A percentile compares a stretch with the other conserved stretches of the same genome.
Conservation (phyloP, 1,140 invertebrate species). For the Lutraria rhynchaena region DNA sequence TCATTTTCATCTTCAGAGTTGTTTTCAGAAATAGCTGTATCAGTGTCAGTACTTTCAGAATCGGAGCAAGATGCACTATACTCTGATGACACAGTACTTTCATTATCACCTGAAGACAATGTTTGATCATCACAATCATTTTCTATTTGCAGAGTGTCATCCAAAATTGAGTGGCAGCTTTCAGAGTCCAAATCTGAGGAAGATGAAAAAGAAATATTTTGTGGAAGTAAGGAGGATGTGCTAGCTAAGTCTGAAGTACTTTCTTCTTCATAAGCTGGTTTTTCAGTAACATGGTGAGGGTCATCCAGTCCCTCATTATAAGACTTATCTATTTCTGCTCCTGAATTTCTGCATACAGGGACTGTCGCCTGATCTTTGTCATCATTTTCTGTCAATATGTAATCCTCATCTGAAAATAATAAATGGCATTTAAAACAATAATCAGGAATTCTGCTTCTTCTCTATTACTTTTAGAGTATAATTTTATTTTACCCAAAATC, state of each 20-base stretch:
- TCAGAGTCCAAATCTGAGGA: conserved; percentile 25
- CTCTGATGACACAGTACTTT: no score
- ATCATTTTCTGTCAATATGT: conserved; percentile 4
- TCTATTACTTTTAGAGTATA: no score
- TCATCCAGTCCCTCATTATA: no score
- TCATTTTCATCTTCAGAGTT: conserved; percentile 3
- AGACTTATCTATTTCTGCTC: no score
- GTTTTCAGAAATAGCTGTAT: conserved; percentile 5
- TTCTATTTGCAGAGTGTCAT: conserved; percentile 19
- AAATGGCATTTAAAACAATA: conserved; percentile 20
- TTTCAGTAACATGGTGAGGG: no score
- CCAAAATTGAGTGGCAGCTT: conserved; percentile 19
- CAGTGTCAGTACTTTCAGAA: neutral
- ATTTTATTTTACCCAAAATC: no score
- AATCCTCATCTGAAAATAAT: conserved; percentile 8
- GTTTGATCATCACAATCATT: conserved; percentile 16
- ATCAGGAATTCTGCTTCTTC: neutral
- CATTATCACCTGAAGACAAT: conserved; percentile 18
- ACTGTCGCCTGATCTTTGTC: neutral
- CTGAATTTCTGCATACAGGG: no score
- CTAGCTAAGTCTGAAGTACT: neutral
- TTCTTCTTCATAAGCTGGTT: no score
- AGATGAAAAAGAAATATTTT: conserved; percentile 8
- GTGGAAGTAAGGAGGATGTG: neutral
- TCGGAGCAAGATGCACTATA: conserved; percentile 20